Evolutionary conservation across 1,140 invertebrate species (phyloP).

Genomic region (Bombus fervidus): DNA sequence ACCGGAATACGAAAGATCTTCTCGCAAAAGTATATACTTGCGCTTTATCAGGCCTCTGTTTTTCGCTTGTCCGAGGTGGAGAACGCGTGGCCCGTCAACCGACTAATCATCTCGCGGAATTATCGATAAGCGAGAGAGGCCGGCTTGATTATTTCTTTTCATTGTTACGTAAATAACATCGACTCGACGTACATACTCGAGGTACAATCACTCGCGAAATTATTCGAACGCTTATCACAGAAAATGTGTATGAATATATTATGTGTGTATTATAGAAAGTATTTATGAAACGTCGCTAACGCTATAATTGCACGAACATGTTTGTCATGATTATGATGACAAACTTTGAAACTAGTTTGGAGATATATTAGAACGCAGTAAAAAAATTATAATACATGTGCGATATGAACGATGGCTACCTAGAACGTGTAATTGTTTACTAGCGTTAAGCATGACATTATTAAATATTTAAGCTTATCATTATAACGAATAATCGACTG

Average conservation of each 20-base stretch:
- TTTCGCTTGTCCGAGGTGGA: background rate
- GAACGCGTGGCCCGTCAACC: background rate
- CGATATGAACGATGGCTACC: too few relatives aligned
- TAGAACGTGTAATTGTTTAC: background rate
- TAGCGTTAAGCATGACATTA: background rate
- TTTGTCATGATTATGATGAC: too few relatives aligned
- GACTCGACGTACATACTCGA: background rate
- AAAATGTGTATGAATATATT: background rate
- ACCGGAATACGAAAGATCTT: background rate
- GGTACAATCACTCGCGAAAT: background rate
- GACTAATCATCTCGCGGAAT: background rate
- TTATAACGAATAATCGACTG: too few relatives aligned
- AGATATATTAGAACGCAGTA: too few relatives aligned
- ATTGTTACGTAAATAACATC: constrained; percentile 19
- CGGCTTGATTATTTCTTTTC: constrained; percentile 12
- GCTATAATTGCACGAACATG: too few relatives aligned
- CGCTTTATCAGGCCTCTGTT: constrained; percentile 15
- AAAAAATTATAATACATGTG: too few relatives aligned
- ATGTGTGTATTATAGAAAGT: too few relatives aligned
- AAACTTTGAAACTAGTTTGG: too few relatives aligned
- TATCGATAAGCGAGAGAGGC: constrained; percentile 12
- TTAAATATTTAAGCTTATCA: background rate
- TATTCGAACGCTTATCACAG: background rate
- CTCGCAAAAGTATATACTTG: background rate
- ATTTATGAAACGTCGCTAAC: too few relatives aligned